Evolutionary conservation across 2,888 invertebrate species (phyloP).

Genomic region (Julus scanicus): DNA sequence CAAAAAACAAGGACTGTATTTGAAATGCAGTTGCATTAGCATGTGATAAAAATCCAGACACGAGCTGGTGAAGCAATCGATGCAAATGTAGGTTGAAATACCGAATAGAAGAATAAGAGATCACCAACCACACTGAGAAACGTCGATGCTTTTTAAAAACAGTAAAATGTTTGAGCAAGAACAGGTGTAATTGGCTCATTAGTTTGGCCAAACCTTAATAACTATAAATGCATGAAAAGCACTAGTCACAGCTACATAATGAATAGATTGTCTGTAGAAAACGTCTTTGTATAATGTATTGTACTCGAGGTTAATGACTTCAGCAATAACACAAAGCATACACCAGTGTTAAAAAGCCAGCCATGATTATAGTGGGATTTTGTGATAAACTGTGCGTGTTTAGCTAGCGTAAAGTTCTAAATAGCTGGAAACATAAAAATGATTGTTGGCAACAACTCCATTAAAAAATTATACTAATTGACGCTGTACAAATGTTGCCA

Average conservation of each 20-base stretch:
- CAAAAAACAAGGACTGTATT: background rate
- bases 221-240: background rate
- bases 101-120: background rate
- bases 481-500: too few relatives aligned
- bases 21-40: background rate
- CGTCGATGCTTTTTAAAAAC: background rate
- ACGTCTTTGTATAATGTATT: too few relatives aligned
- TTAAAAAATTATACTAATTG: too few relatives aligned
- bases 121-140: background rate
- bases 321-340: too few relatives aligned
- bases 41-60: background rate
- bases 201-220: background rate
- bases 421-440: too few relatives aligned
- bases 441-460: too few relatives aligned
- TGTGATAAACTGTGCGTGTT: too few relatives aligned
- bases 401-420: too few relatives aligned
- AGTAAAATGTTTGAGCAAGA: background rate
- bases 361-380: too few relatives aligned
- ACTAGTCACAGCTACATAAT: background rate
- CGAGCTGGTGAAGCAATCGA: background rate
- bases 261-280: background rate
- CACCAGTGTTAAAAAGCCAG: too few relatives aligned
- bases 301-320: too few relatives aligned
- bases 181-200: background rate
- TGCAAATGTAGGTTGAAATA: background rate